Base-by-base conservation (phyloP, 1,140 invertebrate species). In the Copidosoma floridanum region DNA sequence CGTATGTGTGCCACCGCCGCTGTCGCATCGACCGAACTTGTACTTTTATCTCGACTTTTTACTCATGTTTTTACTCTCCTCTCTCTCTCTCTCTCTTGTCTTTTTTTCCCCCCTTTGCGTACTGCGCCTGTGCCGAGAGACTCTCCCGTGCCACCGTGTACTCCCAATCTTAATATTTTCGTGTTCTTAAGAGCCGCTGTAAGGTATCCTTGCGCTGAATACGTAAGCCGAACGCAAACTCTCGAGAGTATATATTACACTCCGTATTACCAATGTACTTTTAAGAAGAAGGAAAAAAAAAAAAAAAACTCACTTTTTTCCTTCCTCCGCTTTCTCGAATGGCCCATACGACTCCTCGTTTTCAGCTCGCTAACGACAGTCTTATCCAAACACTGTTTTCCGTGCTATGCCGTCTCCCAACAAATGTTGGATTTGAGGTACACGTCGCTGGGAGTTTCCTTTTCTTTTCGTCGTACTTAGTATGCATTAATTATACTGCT, bases 151-250 rank as follows among this genome's bases (percentile, higher is more conserved):
- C 41, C 27, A 35, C 40, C 20, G 38, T 24, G 16, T 46, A 44
- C 55, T 57, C 26, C 61, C 65, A 40, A 52, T 60, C 65, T 59
- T 68, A 68, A 58, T 66, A 57, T 58, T 65, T 69, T 32, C 61
- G 58, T 52, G 38, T 53, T 52, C 54, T 35, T 43, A 68, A 66
- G 66, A 65, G 65, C 64, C 47, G 64, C 55, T 57, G 12, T 54
- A 40, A 37, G 55, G 46, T 57, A 57, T 57, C 44, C 53, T 52
- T 27, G 11, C 26, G 20, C 55, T 41, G 65, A 61, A 41, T n/a
- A n/a, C n/a, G n/a, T n/a, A n/a, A n/a, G n/a, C n/a, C n/a, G n/a
- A n/a, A n/a, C n/a, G n/a, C n/a, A n/a, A n/a, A n/a, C n/a, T n/a
- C n/a, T n/a, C n/a, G n/a, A n/a, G n/a, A n/a, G n/a, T n/a, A n/a